Evolutionary conservation across 2,113 vertebrate genomes (phyloP).

Genomic region (Puma concolor): DNA sequence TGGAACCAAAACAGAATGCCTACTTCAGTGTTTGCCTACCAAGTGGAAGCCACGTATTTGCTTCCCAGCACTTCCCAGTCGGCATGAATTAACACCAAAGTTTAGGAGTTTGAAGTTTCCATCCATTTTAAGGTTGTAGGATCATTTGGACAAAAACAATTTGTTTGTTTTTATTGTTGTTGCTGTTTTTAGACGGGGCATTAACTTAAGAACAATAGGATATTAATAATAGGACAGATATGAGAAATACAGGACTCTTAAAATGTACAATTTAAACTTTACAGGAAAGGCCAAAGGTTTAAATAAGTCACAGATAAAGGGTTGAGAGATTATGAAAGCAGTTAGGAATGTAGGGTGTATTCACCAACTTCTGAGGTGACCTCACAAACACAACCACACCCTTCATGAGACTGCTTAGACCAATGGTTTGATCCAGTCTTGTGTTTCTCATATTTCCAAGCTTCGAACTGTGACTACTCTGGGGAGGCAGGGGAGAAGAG

Average conservation of each 20-base stretch:
- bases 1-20: not conserved
- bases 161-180: not conserved
- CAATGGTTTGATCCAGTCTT: not conserved
- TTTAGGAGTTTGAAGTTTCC: not conserved
- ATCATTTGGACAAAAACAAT: not conserved
- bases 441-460: not conserved
- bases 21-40: not conserved
- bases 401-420: not conserved
- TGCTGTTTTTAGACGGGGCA: not conserved
- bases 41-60: not conserved
- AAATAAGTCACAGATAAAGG: not conserved
- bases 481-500: not conserved
- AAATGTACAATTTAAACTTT: not conserved
- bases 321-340: not conserved
- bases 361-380: not conserved
- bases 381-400: not conserved
- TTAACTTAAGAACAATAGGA: not conserved
- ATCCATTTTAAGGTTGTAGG: not conserved
- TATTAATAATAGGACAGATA: not conserved
- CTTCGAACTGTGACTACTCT: not conserved
- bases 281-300: not conserved
- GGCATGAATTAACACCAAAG: not conserved
- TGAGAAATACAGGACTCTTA: not conserved
- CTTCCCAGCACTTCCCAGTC: not conserved
- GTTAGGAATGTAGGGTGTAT: not conserved